These are phyloP conservation scores for Doryteuthis pealeii DNA, from an alignment of 1,140 invertebrate genomes.

Conservation along the genomic window DNA sequence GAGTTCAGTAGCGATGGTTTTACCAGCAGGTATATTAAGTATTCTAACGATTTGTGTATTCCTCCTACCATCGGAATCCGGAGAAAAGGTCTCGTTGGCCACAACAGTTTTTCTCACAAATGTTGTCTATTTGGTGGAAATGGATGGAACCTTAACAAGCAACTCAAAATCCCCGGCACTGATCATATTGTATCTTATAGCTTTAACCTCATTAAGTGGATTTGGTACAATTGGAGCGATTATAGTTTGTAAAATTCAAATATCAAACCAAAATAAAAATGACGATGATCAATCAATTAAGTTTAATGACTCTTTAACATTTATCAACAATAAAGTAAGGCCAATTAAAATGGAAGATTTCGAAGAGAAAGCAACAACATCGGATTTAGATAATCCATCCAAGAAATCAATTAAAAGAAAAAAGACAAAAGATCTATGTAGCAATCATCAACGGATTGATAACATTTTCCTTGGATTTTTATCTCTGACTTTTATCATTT, in stretches of 20 bases:
- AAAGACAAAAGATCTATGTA: too few species aligned
- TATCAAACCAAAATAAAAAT: too few species aligned
- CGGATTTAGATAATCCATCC: too few species aligned
- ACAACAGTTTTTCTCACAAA: conserved; percentile 66
- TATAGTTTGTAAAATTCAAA: background rate
- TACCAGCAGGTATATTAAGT: conserved; percentile 44
- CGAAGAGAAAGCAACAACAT: too few species aligned
- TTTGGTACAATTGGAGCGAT: background rate
- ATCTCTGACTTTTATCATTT: too few species aligned
- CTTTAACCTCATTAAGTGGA: background rate
- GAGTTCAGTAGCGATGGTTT: conserved; percentile 23
- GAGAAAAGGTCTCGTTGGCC: conserved; percentile 96
- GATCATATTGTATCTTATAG: background rate
- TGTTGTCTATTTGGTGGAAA: conserved; percentile 22
- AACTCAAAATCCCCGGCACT: background rate
- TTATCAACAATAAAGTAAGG: too few species aligned
- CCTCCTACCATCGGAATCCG: conserved; percentile 95
- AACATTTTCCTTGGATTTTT: too few species aligned
- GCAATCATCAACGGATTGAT: too few species aligned
- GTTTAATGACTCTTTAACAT: too few species aligned
- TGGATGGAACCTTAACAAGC: background rate
- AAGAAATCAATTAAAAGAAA: too few species aligned
- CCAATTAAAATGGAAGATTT: too few species aligned
- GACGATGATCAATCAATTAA: too few species aligned
- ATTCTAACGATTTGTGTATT: conserved; percentile 97